Percentiles rank a stretch among this genome's conserved stretches.
phyloP scores from a whole-genome alignment of 2,888 invertebrate genomes.

The Apocheima hispidaria region DNA sequence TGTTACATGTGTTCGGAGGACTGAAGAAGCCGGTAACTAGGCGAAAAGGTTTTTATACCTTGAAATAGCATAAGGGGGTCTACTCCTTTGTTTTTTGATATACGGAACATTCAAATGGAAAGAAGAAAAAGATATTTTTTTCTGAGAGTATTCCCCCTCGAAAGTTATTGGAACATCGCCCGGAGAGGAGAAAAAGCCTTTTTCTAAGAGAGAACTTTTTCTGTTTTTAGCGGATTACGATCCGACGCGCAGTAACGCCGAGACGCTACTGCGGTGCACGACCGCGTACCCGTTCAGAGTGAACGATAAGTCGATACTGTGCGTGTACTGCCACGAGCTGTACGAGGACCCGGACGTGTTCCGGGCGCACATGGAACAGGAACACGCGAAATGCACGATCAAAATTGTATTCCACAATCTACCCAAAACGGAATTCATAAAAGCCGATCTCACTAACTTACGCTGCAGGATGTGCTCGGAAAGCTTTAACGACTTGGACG shows the following conservation, averaged over 20 bases:
- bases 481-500: slow-evolving; percentile 55
- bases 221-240: slow-evolving; percentile 78
- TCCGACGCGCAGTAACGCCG: slow-evolving; percentile 75
- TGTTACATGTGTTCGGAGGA: no score
- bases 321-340: slow-evolving; percentile 77
- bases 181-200: slow-evolving; percentile 4
- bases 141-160: background rate
- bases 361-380: slow-evolving; percentile 68
- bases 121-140: background rate
- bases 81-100: background rate
- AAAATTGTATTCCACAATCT: slow-evolving; percentile 73
- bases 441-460: slow-evolving; percentile 71
- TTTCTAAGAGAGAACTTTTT: slow-evolving; percentile 57
- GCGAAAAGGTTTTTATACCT: background rate
- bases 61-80: background rate
- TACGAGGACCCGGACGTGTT: slow-evolving; percentile 71
- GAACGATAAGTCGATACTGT: slow-evolving; percentile 76
- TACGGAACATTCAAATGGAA: background rate
- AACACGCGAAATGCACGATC: slow-evolving; percentile 68
- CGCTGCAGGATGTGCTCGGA: slow-evolving; percentile 65
- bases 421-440: slow-evolving; percentile 75
- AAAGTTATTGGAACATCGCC: background rate
- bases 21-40: background rate
- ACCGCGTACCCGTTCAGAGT: slow-evolving; percentile 80
- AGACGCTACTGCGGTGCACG: slow-evolving; percentile 70